These are phyloP conservation scores for Mechanitis messenoides DNA, from an alignment of 2,888 invertebrate species.

Conservation along the genomic window DNA sequence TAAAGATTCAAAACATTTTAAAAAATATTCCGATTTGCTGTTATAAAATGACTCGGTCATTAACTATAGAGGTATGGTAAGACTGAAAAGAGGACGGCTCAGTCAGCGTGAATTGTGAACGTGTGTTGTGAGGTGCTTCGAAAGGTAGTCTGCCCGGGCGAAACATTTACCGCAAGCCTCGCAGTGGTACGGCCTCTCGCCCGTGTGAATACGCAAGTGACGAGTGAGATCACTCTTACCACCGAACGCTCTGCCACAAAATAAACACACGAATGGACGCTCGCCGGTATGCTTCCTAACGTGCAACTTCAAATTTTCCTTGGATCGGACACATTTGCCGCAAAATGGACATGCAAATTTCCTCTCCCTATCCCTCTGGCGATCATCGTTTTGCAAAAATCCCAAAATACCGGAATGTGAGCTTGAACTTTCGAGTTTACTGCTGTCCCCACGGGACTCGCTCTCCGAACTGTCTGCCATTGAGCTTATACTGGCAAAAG, in stretches of 20 bases:
- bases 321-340: conserved; percentile 91
- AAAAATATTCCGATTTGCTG: conserved; percentile 72
- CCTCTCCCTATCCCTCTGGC: conserved; percentile 80
- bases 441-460: conserved; percentile 63
- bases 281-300: conserved; percentile 92
- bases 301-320: conserved; percentile 91
- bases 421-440: conserved; percentile 74
- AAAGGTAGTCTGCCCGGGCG: conserved; percentile 91
- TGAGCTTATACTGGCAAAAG: conserved; percentile 73
- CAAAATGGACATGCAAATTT: conserved; percentile 93
- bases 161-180: conserved; percentile 95
- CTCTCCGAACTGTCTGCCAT: conserved; percentile 73
- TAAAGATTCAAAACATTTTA: conserved; percentile 70
- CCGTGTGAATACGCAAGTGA: conserved; percentile 91
- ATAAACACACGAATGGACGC: conserved; percentile 92
- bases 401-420: conserved; percentile 77
- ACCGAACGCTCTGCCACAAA: conserved; percentile 92
- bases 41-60: conserved; percentile 59
- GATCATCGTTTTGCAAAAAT: conserved; percentile 78
- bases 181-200: conserved; percentile 93
- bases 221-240: conserved; percentile 92
- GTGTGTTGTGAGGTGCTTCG: conserved; percentile 93
- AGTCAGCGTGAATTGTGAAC: conserved; percentile 83
- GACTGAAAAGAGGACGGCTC: conserved; percentile 53
- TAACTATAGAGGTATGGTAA: conserved; percentile 45